Evolutionary conservation across 1,140 invertebrate species (phyloP).

Genomic region (Panulirus ornatus): DNA sequence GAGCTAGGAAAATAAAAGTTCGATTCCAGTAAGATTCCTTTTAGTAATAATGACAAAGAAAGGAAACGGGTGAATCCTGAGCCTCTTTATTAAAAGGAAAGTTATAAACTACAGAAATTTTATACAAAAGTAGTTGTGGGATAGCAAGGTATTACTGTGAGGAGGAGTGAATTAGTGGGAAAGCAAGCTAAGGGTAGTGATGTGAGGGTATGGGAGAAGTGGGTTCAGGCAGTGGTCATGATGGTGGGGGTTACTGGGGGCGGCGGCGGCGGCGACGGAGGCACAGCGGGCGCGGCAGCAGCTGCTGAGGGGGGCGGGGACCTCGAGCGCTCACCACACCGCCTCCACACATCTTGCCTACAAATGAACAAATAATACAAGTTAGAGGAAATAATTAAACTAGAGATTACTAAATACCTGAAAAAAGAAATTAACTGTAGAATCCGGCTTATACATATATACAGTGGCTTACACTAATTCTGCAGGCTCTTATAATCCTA

Average conservation of each 20-base stretch:
- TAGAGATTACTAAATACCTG: too few relatives aligned
- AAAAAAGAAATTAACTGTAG: too few relatives aligned
- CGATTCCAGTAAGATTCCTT: too few relatives aligned
- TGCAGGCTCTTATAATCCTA: too few relatives aligned
- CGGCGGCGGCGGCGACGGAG: conserved; percentile 66
- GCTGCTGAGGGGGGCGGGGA: conserved; percentile 71
- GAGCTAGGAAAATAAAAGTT: background rate
- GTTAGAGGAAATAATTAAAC: too few relatives aligned
- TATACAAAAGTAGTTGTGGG: background rate
- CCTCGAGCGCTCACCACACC: conserved; percentile 71
- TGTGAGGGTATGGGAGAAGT: conserved; percentile 47
- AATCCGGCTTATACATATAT: too few relatives aligned
- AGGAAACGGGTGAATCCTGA: too few relatives aligned
- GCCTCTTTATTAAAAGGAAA: conserved; percentile 9
- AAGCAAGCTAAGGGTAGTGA: conserved; percentile 38
- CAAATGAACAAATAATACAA: background rate
- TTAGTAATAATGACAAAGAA: too few relatives aligned
- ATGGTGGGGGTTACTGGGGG: conserved; percentile 60
- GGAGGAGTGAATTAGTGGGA: conserved; percentile 18
- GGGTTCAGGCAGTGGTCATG: conserved; percentile 61
- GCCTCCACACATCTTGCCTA: conserved; percentile 72
- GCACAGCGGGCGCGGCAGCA: conserved; percentile 61
- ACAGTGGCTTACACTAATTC: too few relatives aligned
- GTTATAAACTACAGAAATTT: background rate
- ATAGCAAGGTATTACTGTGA: background rate